Base-by-base conservation (phyloP, 2,113 vertebrate species). In the Megaptera novaeangliae region DNA sequence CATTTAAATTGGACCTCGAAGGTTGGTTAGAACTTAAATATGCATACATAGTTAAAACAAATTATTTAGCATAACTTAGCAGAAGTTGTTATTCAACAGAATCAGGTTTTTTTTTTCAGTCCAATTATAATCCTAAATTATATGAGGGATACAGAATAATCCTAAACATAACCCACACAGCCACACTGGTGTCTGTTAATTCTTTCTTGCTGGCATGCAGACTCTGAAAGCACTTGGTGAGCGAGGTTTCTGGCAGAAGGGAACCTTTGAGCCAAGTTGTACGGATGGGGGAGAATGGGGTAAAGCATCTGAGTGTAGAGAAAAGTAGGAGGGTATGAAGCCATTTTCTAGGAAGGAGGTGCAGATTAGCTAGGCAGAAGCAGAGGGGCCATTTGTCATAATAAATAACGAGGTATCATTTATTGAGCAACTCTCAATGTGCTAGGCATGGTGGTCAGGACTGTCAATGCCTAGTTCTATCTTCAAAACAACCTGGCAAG, bases 111-210 rank as follows among this genome's bases (percentile, higher is more conserved):
- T 88, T 83, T 77, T 46, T 34, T 10, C 41, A 57, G 61, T 46
- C 36, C 92, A 87, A 78, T 21, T 78, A 25, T 80, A 89, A 69
- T 82, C 46, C 41, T 83, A 89, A 96, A 82, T 93, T 95, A 86
- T n/a, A 72, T 63, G 18, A 89, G 59, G 66, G 78, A 41, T 52
- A 20, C 29, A 81, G 59, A 91, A 61, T 74, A 86, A 57, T 12
- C 36, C 5, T 80, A 87, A 74, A 39, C 25, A 78, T 80, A 95
- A 57, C 6, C 13, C 31, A 81, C 7, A 25, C 11, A 91, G 34
- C 27, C 57, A 18, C 5, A 15, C 18, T 52, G 14, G 3, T 80
- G 23, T 89, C 31, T 88, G 72, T 49, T 46, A 44, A 86, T 96
- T 57, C 72, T 88, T n/a, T 86, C 36, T 93, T 88, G 20, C 74